Evolutionary conservation across 1,140 invertebrate genomes (phyloP).

Genomic region (Campoletis sonorensis): DNA sequence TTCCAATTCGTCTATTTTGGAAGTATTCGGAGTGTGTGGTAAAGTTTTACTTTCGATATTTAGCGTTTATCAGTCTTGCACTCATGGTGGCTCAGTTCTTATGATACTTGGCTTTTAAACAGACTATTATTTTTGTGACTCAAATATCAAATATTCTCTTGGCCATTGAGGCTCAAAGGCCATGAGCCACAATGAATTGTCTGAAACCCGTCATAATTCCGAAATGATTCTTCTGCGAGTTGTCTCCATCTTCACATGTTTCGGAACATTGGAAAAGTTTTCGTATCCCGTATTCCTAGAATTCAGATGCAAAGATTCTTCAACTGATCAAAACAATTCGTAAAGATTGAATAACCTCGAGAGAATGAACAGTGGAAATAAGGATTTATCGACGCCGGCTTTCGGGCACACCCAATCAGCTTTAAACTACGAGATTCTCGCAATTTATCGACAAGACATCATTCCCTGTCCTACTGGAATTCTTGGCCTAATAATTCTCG

Average conservation of each 20-base stretch:
- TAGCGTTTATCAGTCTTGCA: too few relatives aligned
- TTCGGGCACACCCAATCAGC: neutral
- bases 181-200: neutral
- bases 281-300: neutral
- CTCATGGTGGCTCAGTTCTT: too few relatives aligned
- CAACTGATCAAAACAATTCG: neutral
- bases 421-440: neutral
- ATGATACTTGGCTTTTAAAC: too few relatives aligned
- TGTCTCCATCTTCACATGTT: neutral
- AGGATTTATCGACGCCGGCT: neutral
- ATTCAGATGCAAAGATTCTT: slow-evolving; percentile 3
- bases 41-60: too few relatives aligned
- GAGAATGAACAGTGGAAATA: neutral
- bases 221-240: neutral
- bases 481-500: neutral
- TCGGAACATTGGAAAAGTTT: neutral
- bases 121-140: too few relatives aligned
- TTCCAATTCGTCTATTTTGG: too few relatives aligned
- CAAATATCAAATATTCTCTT: too few relatives aligned
- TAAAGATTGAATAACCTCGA: neutral
- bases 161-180: too few relatives aligned
- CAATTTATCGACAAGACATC: neutral
- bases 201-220: neutral
- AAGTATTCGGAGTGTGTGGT: too few relatives aligned
- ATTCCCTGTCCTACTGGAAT: neutral